A percentile compares a stretch with the other conserved stretches of the same genome.
Conservation (phyloP, 2,888 invertebrate genomes). For the Diaprepes abbreviatus region DNA sequence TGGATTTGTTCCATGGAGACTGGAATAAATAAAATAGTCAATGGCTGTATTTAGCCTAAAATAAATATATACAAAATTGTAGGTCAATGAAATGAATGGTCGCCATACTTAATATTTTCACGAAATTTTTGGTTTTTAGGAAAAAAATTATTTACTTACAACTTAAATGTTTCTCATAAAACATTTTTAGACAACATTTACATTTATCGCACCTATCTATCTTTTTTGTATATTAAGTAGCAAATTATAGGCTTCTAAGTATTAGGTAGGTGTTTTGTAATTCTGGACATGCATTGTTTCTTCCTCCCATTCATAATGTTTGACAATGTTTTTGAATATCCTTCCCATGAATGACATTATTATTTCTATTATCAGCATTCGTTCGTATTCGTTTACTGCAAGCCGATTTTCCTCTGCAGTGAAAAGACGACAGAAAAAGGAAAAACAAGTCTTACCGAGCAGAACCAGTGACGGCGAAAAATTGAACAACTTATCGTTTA, state of each 20-base stretch:
- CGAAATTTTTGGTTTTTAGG: no score
- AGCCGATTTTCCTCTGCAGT: constrained; percentile 37
- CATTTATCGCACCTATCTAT: constrained; percentile 44
- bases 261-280: constrained; percentile 59
- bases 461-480: constrained; percentile 21
- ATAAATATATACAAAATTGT: no score
- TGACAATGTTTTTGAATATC: constrained; percentile 60
- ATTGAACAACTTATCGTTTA: no score
- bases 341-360: constrained; percentile 60
- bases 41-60: no score
- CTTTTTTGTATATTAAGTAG: constrained; percentile 58
- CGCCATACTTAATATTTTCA: no score
- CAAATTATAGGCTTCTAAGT: constrained; percentile 57
- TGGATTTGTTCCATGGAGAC: no score
- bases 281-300: constrained; percentile 64
- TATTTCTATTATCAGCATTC: constrained; percentile 52
- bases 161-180: no score
- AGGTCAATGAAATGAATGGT: no score
- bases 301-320: constrained; percentile 65
- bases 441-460: constrained; percentile 26
- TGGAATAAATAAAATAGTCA: no score
- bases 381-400: constrained; percentile 36
- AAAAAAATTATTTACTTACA: no score
- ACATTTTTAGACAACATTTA: constrained; percentile 29
- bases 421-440: constrained; percentile 42